Conservation (phyloP, 2,888 invertebrate genomes). For the Thera britannica region DNA sequence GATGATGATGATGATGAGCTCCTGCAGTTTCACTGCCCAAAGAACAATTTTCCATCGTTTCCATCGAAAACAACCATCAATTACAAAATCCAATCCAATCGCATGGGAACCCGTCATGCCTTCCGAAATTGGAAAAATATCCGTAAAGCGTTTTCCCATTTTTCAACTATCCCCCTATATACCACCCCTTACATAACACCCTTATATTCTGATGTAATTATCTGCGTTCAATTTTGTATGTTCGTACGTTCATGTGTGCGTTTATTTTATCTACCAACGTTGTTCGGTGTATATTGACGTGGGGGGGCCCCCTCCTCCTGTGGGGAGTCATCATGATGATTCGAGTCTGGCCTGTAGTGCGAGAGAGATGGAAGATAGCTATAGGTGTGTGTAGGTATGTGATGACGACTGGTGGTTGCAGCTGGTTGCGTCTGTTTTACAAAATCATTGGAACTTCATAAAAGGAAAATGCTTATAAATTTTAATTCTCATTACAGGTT, state of each 20-base stretch:
- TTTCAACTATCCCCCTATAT: slow-evolving; percentile 48
- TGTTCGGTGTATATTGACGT: slow-evolving; percentile 76
- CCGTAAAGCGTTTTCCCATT: slow-evolving; percentile 62
- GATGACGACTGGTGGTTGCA: slow-evolving; percentile 64
- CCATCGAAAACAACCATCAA: slow-evolving; percentile 16
- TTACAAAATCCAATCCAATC: slow-evolving; percentile 29
- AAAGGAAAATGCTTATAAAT: neutral
- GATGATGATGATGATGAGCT: neutral
- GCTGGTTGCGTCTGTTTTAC: slow-evolving; percentile 48
- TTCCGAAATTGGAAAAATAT: slow-evolving; percentile 59
- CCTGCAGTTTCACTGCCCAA: neutral
- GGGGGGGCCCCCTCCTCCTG: slow-evolving; percentile 51
- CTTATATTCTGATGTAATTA: slow-evolving; percentile 76
- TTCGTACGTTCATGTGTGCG: slow-evolving; percentile 46
- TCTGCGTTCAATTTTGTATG: slow-evolving; percentile 72
- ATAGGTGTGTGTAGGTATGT: slow-evolving; percentile 48
- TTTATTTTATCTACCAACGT: slow-evolving; percentile 71
- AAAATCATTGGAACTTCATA: neutral
- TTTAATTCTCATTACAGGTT: too few species aligned
- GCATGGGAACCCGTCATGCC: slow-evolving; percentile 24
- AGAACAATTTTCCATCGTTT: neutral
- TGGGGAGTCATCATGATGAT: slow-evolving; percentile 67
- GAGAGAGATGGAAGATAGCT: slow-evolving; percentile 65
- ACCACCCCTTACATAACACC: slow-evolving; percentile 35
- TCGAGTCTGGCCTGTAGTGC: slow-evolving; percentile 72